phyloP scores from a whole-genome alignment of 2,888 invertebrate species.

The Andrena fulva region DNA sequence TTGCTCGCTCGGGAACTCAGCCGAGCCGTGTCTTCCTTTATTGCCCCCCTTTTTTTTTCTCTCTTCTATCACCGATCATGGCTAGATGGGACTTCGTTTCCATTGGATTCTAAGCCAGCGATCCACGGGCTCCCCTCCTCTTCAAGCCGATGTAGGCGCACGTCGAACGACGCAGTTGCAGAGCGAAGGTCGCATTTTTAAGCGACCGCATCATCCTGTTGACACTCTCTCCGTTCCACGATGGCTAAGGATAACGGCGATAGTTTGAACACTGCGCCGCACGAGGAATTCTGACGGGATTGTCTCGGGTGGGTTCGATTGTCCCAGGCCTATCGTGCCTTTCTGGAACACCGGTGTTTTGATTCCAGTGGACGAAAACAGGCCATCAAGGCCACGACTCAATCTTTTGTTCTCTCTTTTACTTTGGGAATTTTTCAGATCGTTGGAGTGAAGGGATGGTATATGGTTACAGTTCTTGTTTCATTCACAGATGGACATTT shows the following conservation, averaged over 20 bases:
- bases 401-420: constrained; percentile 1
- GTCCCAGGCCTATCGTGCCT: constrained; percentile 13
- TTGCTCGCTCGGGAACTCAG: constrained; percentile 2
- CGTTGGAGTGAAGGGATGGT: too few relatives aligned
- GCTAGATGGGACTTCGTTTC: constrained; percentile 24
- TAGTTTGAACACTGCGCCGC: constrained; percentile 41
- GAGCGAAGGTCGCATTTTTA: constrained; percentile 76
- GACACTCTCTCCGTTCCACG: constrained; percentile 65
- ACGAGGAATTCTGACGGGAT: constrained; percentile 44
- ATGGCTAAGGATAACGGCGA: constrained; percentile 63
- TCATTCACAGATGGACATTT: too few relatives aligned
- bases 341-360: constrained; percentile 22
- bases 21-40: constrained; percentile 12
- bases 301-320: constrained; percentile 23
- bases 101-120: constrained; percentile 16
- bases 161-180: constrained; percentile 62
- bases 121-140: not conserved
- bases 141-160: constrained; percentile 25
- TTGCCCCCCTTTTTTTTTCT: not conserved
- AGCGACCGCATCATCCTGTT: constrained; percentile 74
- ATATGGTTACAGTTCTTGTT: too few relatives aligned
- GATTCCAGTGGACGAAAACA: not conserved
- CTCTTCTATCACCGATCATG: constrained; percentile 10
- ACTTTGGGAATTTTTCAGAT: too few relatives aligned
- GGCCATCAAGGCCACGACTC: not conserved